These are phyloP conservation scores for Lomographa bimaculata DNA, from an alignment of 2,888 invertebrate genomes.

Conservation along the genomic window DNA sequence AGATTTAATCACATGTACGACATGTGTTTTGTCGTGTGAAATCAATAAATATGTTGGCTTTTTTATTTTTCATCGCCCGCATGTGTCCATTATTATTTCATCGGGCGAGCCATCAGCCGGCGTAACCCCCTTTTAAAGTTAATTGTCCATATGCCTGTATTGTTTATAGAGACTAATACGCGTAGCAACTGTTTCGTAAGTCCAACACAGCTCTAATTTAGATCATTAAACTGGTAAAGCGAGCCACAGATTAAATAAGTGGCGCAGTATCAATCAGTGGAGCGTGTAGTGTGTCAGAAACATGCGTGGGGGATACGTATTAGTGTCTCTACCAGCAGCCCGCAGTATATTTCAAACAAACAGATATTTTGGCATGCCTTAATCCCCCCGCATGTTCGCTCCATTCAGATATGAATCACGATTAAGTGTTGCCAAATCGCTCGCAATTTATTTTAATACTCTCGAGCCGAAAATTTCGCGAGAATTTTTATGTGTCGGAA, in stretches of 20 bases:
- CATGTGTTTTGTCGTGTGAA: slow-evolving; percentile 58
- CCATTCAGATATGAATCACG: slow-evolving; percentile 79
- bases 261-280: slow-evolving; percentile 39
- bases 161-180: slow-evolving; percentile 33
- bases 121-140: slow-evolving; percentile 49
- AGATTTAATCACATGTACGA: slow-evolving; percentile 54
- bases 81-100: slow-evolving; percentile 53
- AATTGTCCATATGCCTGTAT: slow-evolving; percentile 42
- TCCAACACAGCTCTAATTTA: slow-evolving; percentile 24
- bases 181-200: slow-evolving; percentile 26
- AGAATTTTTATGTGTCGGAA: slow-evolving; percentile 82
- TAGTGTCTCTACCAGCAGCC: slow-evolving; percentile 48
- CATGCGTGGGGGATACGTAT: slow-evolving; percentile 48
- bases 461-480: slow-evolving; percentile 77
- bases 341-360: slow-evolving; percentile 52
- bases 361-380: slow-evolving; percentile 72
- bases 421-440: slow-evolving; percentile 83
- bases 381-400: slow-evolving; percentile 70
- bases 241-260: no score
- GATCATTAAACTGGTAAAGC: slow-evolving; percentile 26
- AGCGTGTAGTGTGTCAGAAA: slow-evolving; percentile 43
- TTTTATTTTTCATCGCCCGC: slow-evolving; percentile 61
- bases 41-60: slow-evolving; percentile 61
- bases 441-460: slow-evolving; percentile 83
- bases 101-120: slow-evolving; percentile 38